A percentile compares a stretch with the other conserved stretches of the same genome.
Conservation (phyloP, 23 tunicate species). For the Halocynthia aurantium region DNA sequence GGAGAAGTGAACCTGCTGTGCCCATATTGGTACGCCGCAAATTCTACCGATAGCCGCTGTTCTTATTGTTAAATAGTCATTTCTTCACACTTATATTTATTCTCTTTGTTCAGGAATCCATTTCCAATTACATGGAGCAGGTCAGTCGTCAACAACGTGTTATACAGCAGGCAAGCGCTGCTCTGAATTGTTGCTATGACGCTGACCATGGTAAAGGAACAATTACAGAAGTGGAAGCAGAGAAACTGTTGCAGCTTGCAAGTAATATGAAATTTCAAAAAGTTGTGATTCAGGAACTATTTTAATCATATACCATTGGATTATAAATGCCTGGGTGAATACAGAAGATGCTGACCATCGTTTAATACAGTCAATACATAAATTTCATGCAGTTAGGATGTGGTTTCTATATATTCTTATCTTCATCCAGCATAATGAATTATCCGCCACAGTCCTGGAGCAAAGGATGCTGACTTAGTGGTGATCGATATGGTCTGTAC, state of each 20-base stretch:
- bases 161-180: slow-evolving; percentile 92
- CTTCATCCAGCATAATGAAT: too few species aligned
- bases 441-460: too few species aligned
- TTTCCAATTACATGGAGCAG: slow-evolving; percentile 41
- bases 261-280: slow-evolving; percentile 19
- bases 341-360: background rate
- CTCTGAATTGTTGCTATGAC: slow-evolving; percentile 90
- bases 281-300: background rate
- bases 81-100: background rate
- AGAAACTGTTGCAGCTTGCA: slow-evolving; percentile 74
- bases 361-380: background rate
- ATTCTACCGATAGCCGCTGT: background rate
- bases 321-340: background rate
- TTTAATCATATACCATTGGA: too few species aligned
- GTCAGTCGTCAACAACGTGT: slow-evolving; percentile 72
- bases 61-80: background rate
- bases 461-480: too few species aligned
- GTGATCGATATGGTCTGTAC: background rate
- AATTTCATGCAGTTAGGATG: background rate
- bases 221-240: slow-evolving; percentile 84
- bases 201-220: slow-evolving; percentile 96
- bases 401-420: background rate
- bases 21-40: background rate
- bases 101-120: slow-evolving; percentile 37
- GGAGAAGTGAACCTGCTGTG: background rate